phyloP scores from a whole-genome alignment of 2,797 vertebrate genomes.

The Masticophis lateralis region DNA sequence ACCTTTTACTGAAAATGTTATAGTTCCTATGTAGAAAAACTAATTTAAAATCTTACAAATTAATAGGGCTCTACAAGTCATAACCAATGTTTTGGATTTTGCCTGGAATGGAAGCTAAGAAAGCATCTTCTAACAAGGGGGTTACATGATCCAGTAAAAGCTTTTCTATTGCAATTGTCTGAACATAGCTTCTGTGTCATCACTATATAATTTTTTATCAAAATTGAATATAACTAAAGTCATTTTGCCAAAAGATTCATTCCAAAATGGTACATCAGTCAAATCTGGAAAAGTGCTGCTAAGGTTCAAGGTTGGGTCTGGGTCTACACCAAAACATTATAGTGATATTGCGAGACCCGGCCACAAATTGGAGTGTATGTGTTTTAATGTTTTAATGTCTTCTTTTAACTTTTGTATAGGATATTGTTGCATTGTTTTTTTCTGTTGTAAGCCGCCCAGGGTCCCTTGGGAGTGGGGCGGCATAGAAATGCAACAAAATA shows the following conservation, averaged over 20 bases:
- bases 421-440: too few species aligned
- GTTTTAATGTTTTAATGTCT: too few species aligned
- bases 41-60: background rate
- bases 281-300: background rate
- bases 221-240: background rate
- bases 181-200: background rate
- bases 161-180: background rate
- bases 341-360: too few species aligned
- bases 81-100: background rate
- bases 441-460: too few species aligned
- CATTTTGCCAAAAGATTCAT: background rate
- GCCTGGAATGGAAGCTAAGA: background rate
- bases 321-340: background rate
- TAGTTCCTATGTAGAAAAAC: background rate
- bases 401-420: too few species aligned
- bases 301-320: background rate
- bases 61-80: background rate
- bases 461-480: too few species aligned
- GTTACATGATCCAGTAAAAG: background rate
- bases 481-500: too few species aligned
- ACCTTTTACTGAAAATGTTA: background rate
- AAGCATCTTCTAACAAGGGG: background rate
- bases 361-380: too few species aligned
- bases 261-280: background rate
- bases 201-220: background rate